Percentiles rank a stretch among this genome's conserved stretches.
These are phyloP conservation scores for Stichopus horrens DNA, from an alignment of 53 echinoderm and acorn worm genomes.

Conservation along the genomic window DNA sequence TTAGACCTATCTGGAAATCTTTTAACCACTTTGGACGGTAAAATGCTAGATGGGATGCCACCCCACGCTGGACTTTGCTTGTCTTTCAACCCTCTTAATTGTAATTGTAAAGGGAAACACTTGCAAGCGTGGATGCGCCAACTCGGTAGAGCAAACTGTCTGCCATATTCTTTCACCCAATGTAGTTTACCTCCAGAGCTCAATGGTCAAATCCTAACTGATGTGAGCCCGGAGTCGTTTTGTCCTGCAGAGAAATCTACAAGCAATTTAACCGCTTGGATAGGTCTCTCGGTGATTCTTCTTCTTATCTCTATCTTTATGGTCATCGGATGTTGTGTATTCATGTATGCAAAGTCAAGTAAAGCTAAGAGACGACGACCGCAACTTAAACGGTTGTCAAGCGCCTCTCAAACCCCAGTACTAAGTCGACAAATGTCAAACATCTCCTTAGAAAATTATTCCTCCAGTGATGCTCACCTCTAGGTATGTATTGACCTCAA, in stretches of 20 bases:
- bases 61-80: conserved; percentile 9
- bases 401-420: too few species aligned
- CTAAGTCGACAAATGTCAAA: too few species aligned
- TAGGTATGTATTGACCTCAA: too few species aligned
- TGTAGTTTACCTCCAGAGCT: background rate
- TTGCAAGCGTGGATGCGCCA: conserved; percentile 7
- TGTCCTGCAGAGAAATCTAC: background rate
- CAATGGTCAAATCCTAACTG: background rate
- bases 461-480: too few species aligned
- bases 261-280: background rate
- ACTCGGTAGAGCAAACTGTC: conserved; percentile 1
- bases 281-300: background rate
- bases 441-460: too few species aligned
- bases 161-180: conserved; percentile 6
- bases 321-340: background rate
- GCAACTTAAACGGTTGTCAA: too few species aligned
- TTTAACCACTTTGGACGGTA: background rate
- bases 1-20: conserved; percentile 18
- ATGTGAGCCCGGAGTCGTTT: background rate
- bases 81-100: conserved; percentile 8
- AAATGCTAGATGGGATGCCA: background rate
- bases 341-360: too few species aligned
- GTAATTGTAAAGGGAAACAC: background rate
- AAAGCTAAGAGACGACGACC: too few species aligned
- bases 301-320: background rate